A percentile compares a stretch with the other conserved stretches of the same genome.
Conservation (phyloP, 2,113 vertebrate genomes). For the Crotalus viridis region DNA sequence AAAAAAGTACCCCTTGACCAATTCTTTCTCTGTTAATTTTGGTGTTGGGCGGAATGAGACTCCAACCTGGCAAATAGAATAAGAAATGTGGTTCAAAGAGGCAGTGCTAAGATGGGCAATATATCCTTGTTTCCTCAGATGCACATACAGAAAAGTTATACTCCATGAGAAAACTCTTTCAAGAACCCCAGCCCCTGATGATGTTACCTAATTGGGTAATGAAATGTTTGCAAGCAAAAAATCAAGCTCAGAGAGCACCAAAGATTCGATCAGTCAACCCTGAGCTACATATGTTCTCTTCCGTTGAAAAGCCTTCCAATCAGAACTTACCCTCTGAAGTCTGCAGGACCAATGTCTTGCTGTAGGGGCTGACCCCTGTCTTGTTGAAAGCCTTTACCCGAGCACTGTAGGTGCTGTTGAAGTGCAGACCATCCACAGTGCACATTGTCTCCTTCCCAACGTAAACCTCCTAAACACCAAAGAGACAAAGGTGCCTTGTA, state of each 20-base stretch:
- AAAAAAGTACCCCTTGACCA: not conserved
- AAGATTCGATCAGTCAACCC: not conserved
- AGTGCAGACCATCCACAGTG: slow-evolving; percentile 97
- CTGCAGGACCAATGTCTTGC: slow-evolving; percentile 96
- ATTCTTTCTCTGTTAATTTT: not conserved
- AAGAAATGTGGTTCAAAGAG: not conserved
- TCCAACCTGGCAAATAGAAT: not conserved
- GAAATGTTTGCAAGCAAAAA: not conserved
- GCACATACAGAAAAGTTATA: not conserved
- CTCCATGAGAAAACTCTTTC: not conserved
- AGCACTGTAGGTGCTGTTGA: slow-evolving; percentile 95
- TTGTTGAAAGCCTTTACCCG: slow-evolving; percentile 96
- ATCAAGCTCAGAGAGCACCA: not conserved
- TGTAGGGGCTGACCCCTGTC: slow-evolving; percentile 93
- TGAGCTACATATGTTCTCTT: not conserved
- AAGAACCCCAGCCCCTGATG: not conserved
- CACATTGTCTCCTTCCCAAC: slow-evolving; percentile 98
- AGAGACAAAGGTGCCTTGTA: not conserved
- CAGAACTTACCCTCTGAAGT: slow-evolving; percentile 90
- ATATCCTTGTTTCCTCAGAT: not conserved
- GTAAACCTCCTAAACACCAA: slow-evolving; percentile 87
- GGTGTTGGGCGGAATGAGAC: not conserved
- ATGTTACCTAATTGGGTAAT: not conserved
- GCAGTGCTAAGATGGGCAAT: not conserved
- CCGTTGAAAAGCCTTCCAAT: slow-evolving; percentile 27